phyloP scores from a whole-genome alignment of 2,888 invertebrate genomes.

The Apamea anceps region DNA sequence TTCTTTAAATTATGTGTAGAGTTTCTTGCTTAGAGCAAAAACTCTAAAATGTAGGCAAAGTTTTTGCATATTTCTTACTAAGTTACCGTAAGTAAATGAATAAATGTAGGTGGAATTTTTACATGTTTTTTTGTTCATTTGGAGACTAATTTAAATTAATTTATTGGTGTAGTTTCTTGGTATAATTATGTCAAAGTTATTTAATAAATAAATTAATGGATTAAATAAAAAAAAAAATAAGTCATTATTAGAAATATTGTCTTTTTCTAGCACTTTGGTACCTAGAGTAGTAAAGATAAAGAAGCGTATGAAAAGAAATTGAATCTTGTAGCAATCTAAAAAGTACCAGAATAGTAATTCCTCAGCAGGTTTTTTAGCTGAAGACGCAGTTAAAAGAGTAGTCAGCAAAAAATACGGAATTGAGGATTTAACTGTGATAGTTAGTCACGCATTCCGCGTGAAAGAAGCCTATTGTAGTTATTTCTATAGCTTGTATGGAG shows the following conservation, averaged over 20 bases:
- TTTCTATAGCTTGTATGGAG: constrained; percentile 41
- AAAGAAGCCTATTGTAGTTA: constrained; percentile 43
- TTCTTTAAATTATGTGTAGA: constrained; percentile 39
- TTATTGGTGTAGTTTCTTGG: background rate
- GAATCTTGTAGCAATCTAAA: background rate
- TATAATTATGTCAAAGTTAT: background rate
- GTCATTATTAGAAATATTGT: background rate
- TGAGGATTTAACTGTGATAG: constrained; percentile 34
- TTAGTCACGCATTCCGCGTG: constrained; percentile 53
- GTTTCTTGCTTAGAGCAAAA: constrained; percentile 37
- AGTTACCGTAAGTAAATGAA: constrained; percentile 43
- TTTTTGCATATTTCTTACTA: constrained; percentile 24
- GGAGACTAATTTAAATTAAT: constrained; percentile 12
- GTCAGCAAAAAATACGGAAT: constrained; percentile 48
- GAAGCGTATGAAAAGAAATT: constrained; percentile 1
- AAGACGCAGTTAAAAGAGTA: constrained; percentile 17
- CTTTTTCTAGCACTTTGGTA: background rate
- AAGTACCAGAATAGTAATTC: constrained; percentile 19
- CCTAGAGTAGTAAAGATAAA: background rate
- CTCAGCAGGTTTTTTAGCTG: constrained; percentile 19
- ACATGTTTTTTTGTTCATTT: constrained; percentile 1
- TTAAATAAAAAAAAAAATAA: too few species aligned
- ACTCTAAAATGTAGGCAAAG: constrained; percentile 19
- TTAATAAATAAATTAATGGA: too few species aligned
- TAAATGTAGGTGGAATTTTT: background rate